Conservation (phyloP, 1,140 invertebrate species). For the Neotoxoptera formosana region DNA sequence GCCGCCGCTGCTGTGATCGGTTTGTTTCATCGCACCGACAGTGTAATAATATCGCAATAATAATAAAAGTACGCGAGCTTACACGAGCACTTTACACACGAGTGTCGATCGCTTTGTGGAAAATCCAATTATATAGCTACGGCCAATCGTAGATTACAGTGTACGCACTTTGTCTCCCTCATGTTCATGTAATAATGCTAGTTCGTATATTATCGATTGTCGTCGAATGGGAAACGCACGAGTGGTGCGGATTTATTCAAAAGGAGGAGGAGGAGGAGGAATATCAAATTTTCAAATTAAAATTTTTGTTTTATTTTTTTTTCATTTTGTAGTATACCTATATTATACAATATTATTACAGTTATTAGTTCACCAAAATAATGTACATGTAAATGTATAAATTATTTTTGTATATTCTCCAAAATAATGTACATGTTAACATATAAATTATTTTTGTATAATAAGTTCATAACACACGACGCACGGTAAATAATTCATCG, state of each 20-base stretch:
- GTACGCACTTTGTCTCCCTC: not conserved
- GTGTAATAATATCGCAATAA: not conserved
- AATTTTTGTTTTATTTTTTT: not conserved
- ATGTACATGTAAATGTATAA: not conserved
- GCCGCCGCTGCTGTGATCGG: not conserved
- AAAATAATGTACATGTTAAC: no score
- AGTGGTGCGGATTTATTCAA: not conserved
- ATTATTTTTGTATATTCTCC: no score
- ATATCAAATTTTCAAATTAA: not conserved
- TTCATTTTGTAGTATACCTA: not conserved
- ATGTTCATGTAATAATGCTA: no score
- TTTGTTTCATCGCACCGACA: not conserved
- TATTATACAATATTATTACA: not conserved
- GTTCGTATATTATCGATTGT: not conserved
- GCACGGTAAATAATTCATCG: not conserved
- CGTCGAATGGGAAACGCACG: not conserved
- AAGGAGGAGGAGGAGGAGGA: not conserved
- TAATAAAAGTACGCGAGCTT: conserved; percentile 8
- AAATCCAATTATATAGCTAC: not conserved
- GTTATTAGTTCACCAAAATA: not conserved
- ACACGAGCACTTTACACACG: not conserved
- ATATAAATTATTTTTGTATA: not conserved
- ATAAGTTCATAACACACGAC: no score
- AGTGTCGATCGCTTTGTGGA: not conserved
- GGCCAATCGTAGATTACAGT: not conserved